phyloP scores from a whole-genome alignment of 2,888 invertebrate species.

The Parascotia fuliginaria region DNA sequence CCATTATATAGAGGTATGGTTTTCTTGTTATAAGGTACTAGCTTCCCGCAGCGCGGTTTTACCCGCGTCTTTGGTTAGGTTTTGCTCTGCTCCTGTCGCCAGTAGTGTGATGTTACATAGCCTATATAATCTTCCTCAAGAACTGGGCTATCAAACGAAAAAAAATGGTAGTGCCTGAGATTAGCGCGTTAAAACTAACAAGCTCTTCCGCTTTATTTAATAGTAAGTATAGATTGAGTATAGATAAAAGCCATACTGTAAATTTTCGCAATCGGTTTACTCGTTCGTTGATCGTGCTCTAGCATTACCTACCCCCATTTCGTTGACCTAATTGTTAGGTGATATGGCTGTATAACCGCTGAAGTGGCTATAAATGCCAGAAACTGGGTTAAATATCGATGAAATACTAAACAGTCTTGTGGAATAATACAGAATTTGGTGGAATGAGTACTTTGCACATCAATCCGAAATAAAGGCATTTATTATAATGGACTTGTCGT shows the following conservation, averaged over 20 bases:
- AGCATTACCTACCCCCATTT: conserved; percentile 73
- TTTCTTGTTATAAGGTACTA: too few species aligned
- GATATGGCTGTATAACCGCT: conserved; percentile 69
- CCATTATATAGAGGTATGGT: too few species aligned
- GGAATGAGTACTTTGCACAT: conserved; percentile 50
- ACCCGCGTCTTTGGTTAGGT: too few species aligned
- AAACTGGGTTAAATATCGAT: conserved; percentile 83
- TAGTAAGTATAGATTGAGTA: too few species aligned
- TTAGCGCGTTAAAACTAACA: too few species aligned
- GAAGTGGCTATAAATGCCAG: conserved; percentile 79
- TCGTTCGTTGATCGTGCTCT: conserved; percentile 61
- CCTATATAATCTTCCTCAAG: too few species aligned
- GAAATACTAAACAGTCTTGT: conserved; percentile 63
- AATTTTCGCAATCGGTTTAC: conserved; percentile 59
- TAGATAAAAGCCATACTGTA: conserved; percentile 2
- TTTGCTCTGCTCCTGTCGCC: too few species aligned
- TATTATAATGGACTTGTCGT: conserved; percentile 19
- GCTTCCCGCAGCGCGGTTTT: too few species aligned
- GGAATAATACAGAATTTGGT: conserved; percentile 52
- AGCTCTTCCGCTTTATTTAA: too few species aligned
- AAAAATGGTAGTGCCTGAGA: too few species aligned
- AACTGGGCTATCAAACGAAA: too few species aligned
- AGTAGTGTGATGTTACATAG: too few species aligned
- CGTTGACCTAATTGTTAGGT: conserved; percentile 80
- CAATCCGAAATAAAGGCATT: conserved; percentile 37